Evolutionary conservation across 30 jellyfish, hydroid and myxozoan genomes (phyloP), one percentile per base, ranked within the genome.

Genomic region (Morbakka virulenta): DNA sequence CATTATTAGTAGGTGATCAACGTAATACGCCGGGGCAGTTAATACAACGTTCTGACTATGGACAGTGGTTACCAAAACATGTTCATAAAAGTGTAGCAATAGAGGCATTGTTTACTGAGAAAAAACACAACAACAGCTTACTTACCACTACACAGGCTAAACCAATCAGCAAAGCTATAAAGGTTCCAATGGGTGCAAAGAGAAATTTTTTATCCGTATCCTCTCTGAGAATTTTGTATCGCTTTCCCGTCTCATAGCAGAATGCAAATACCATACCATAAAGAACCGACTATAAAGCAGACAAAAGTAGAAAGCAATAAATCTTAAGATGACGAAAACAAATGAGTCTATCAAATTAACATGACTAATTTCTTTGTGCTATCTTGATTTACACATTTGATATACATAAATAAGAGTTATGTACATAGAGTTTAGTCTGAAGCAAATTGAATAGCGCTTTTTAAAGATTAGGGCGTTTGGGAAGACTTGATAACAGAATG

Each of bases 191-290:
- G 4, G 35, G 65, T 35, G 41, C 30, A 69, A 67, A 64, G 30
- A 72, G 30, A 22, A 78, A 77, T 47, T 22, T 14, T 32, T 33
- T 63, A 2, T 68, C 91, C 27, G 28, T 75, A 23, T 79, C 95
- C 29, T 91, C 98, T 28, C 29, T 25, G 23, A 85, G 28, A 1
- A 89, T 33, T 50, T 72, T 82, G 29, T 29, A 80, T 22, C 83
- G 73, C 87, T 72, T 85, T 73, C 89, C 86, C 1, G 96, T 84
- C 31, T 67, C 93, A 52, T 81, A 83, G 14, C 86, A 83, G 64
- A 85, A 91, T 1, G 96, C 95, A 52, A 85, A 80, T 1, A 84
- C 29, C 98, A 91, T 91, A 29, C 95, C 98, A 57, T 77, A 83
- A 28, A 91, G 62, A 2, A 91, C 96, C 35, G 91, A 67, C 98